A percentile compares a stretch with the other conserved stretches of the same genome.
These are phyloP conservation scores for Zaprionus nigranus DNA, from an alignment of 1,140 invertebrate genomes.

Conservation along the genomic window DNA sequence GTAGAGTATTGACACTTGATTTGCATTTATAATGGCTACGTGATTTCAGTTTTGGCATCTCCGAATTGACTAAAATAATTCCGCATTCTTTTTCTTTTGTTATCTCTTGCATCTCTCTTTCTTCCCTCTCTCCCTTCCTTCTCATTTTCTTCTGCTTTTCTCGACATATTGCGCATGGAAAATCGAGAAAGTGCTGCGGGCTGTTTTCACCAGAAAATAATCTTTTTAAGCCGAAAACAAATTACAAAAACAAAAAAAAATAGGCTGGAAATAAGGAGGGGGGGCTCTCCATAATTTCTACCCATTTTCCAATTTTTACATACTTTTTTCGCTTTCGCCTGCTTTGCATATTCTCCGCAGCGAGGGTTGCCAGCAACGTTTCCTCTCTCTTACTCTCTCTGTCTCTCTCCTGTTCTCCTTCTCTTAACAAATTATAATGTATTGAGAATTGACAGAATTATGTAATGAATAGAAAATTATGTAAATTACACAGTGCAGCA, in stretches of 20 bases:
- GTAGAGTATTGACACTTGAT: slow-evolving; percentile 75
- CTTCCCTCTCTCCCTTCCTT: neutral
- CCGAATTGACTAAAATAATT: slow-evolving; percentile 46
- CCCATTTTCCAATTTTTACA: slow-evolving; percentile 30
- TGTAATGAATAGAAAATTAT: slow-evolving; percentile 85
- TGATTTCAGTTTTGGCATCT: slow-evolving; percentile 53
- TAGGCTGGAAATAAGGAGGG: slow-evolving; percentile 44
- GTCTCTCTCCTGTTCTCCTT: slow-evolving; percentile 12
- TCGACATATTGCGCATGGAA: slow-evolving; percentile 74
- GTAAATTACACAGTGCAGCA: slow-evolving; percentile 83
- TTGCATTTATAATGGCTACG: slow-evolving; percentile 80
- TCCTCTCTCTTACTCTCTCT: too few species aligned
- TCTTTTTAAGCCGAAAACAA: slow-evolving; percentile 82
- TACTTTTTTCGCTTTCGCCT: slow-evolving; percentile 19
- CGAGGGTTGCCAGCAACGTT: slow-evolving; percentile 36
- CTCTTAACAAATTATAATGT: slow-evolving; percentile 83
- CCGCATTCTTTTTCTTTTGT: slow-evolving; percentile 21
- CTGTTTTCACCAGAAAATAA: slow-evolving; percentile 82
- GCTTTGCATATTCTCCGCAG: slow-evolving; percentile 11
- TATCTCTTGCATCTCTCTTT: neutral
- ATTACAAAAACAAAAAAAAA: slow-evolving; percentile 51
- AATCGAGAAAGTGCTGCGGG: slow-evolving; percentile 64
- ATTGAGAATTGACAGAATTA: slow-evolving; percentile 84
- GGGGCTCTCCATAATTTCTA: slow-evolving; percentile 65
- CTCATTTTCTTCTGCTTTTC: slow-evolving; percentile 17